Evolutionary conservation across 2,113 vertebrate species (phyloP), one percentile per base, ranked within the genome.

Genomic region (Python bivittatus): DNA sequence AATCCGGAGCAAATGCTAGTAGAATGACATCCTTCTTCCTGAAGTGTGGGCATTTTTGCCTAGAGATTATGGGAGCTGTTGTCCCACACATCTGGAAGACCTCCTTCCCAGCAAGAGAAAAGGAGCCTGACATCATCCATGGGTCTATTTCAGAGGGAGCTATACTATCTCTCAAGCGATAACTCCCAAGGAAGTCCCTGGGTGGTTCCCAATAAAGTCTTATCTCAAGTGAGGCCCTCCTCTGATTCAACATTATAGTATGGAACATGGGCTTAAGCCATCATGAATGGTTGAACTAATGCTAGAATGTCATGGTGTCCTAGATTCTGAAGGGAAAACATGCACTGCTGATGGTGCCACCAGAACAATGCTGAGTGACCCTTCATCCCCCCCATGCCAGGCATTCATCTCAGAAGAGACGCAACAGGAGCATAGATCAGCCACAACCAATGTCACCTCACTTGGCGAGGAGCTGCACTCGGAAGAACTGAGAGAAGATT

Each of bases 301-400:
- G n/a, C 83, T 72, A 0, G 92, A 92, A 61, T 93, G 0, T 68
- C 94, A 61, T 96, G 84, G 0, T 97, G 93, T 96, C 97, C 91
- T 2, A 98, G 98, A 98, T 94, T 88, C 96, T 0, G 98, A 98
- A 88, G 97, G 91, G 91, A 98, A 97, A 96, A 93, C 79, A 2
- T 95, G 93, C 94, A 38, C 79, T 83, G 95, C 96, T 33, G 96
- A 97, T 0, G 96, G 97, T 86, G 96, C 94, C 90, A 91, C 92
- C 1, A 96, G 52, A n/a, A 92, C 87, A 6, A 2, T 20, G 0
- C 95, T 96, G 94, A 97, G 94, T 0, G 97, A 98, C 15, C 93
- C 95, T 1, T 85, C 96, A 88, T 86, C 95, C 1, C 96, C 97
- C 0, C 29, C 23, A 93, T 96, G 96, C 95, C 97, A 98, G 94